Percentiles rank a stretch among this genome's conserved stretches.
Conservation (phyloP, 2,888 invertebrate genomes). For the Oligia latruncula region DNA sequence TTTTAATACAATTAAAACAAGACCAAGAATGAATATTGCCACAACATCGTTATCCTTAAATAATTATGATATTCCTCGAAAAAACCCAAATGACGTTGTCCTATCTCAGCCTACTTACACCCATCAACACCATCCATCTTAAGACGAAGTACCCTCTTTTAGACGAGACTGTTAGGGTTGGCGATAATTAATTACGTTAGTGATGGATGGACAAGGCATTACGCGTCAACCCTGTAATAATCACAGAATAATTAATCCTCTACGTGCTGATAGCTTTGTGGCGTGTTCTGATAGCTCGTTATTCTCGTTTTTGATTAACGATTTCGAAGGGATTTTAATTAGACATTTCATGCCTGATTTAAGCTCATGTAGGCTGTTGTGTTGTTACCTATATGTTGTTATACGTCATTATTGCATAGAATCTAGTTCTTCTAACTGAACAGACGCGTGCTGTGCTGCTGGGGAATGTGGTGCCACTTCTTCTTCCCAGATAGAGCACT, state of each 20-base stretch:
- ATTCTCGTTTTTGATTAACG: slow-evolving; percentile 26
- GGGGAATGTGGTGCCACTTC: background rate
- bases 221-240: slow-evolving; percentile 52
- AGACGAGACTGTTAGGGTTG: slow-evolving; percentile 42
- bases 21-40: background rate
- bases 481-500: background rate
- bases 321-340: slow-evolving; percentile 12
- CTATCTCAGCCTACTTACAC: background rate
- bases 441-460: background rate
- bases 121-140: slow-evolving; percentile 48
- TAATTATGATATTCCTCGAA: slow-evolving; percentile 17
- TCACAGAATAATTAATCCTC: slow-evolving; percentile 46
- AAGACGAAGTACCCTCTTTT: slow-evolving; percentile 46
- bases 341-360: slow-evolving; percentile 10
- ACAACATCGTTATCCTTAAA: background rate
- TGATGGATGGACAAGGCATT: slow-evolving; percentile 57
- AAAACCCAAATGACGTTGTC: background rate
- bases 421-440: too few species aligned
- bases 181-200: slow-evolving; percentile 54
- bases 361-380: slow-evolving; percentile 2
- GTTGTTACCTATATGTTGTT: background rate
- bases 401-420: too few species aligned
- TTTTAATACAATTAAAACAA: slow-evolving; percentile 1
- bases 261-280: slow-evolving; percentile 41
- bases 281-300: slow-evolving; percentile 29